A percentile compares a stretch with the other conserved stretches of the same genome.
These are phyloP conservation scores for Schrankia costaestrigalis DNA, from an alignment of 2,888 invertebrate species.

Conservation along the genomic window DNA sequence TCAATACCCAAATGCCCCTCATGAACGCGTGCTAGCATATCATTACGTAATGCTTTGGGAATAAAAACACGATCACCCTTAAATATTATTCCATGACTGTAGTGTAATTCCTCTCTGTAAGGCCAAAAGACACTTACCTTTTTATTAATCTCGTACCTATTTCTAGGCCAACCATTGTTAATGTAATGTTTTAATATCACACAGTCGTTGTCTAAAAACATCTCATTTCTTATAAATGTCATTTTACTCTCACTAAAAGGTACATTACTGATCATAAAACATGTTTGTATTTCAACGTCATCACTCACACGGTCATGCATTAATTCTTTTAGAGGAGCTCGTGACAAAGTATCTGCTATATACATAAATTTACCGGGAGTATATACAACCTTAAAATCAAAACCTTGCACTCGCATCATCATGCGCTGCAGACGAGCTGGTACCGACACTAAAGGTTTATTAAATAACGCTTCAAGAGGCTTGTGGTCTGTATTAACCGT, in stretches of 20 bases:
- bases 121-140: constrained; percentile 9
- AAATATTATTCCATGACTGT: constrained; percentile 23
- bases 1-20: constrained; percentile 36
- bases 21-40: constrained; percentile 28
- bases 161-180: constrained; percentile 25
- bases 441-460: constrained; percentile 19
- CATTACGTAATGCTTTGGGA: constrained; percentile 14
- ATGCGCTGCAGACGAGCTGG: constrained; percentile 32
- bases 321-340: constrained; percentile 19
- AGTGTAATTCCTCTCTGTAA: constrained; percentile 14
- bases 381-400: constrained; percentile 19
- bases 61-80: constrained; percentile 25
- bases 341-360: constrained; percentile 28
- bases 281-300: constrained; percentile 14
- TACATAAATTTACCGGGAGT: constrained; percentile 33
- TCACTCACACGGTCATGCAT: constrained; percentile 9
- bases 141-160: constrained; percentile 11
- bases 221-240: constrained; percentile 10
- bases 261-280: constrained; percentile 17
- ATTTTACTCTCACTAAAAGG: constrained; percentile 15
- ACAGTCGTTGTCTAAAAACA: constrained; percentile 10
- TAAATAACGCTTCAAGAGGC: constrained; percentile 30
- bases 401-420: constrained; percentile 29
- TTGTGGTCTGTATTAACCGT: constrained; percentile 27
- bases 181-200: constrained; percentile 15